Evolutionary conservation across 2,797 vertebrate species (phyloP).

Genomic region (Cuniculus paca): DNA sequence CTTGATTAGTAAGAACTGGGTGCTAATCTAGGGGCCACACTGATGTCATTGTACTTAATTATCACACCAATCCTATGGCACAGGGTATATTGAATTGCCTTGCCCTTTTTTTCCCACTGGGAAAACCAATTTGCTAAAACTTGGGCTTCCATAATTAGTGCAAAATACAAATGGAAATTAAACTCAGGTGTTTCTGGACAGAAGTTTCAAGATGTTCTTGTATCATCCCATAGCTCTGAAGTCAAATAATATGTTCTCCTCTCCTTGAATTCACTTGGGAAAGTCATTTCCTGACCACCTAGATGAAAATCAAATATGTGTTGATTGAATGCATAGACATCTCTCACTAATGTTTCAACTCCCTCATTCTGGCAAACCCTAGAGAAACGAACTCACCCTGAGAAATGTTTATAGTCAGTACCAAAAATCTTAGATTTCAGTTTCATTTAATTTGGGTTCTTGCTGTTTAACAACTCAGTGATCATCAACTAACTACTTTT

Average conservation of each 20-base stretch:
- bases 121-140: not conserved
- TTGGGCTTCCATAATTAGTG: not conserved
- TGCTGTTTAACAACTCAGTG: not conserved
- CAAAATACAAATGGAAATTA: not conserved
- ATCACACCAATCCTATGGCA: not conserved
- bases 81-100: not conserved
- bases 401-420: not conserved
- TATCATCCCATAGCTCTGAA: not conserved
- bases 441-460: not conserved
- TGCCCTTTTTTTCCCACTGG: not conserved
- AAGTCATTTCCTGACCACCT: not conserved
- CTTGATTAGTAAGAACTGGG: not conserved
- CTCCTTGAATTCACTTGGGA: not conserved
- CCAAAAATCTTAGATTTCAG: not conserved
- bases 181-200: not conserved
- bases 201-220: not conserved
- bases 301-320: not conserved
- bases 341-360: not conserved
- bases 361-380: not conserved
- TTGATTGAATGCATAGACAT: not conserved
- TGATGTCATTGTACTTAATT: not conserved
- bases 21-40: not conserved
- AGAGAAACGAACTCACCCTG: not conserved
- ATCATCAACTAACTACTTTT: not conserved
- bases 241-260: not conserved